These are phyloP conservation scores for Rotaria socialis DNA, from an alignment of 2,888 invertebrate species.

Conservation along the genomic window DNA sequence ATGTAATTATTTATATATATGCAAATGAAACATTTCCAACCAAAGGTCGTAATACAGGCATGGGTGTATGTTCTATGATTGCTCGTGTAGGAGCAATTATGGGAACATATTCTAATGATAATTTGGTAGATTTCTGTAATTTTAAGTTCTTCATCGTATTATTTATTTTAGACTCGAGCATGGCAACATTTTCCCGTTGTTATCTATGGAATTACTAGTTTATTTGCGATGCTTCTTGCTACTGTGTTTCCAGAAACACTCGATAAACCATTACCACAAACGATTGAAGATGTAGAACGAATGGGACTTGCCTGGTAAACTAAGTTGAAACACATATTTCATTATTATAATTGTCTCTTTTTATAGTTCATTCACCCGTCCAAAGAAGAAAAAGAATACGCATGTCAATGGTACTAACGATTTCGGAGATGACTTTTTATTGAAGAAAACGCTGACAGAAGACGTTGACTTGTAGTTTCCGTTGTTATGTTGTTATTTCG, in stretches of 20 bases:
- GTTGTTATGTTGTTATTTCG: not conserved
- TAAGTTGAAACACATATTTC: not conserved
- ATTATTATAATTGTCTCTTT: not conserved
- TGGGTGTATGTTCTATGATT: conserved; percentile 45
- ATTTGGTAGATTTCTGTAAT: not conserved
- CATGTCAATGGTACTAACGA: not conserved
- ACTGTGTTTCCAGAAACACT: not conserved
- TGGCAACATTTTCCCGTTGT: not conserved
- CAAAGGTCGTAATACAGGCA: conserved; percentile 32
- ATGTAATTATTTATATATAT: conserved; percentile 42
- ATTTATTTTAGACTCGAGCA: not conserved
- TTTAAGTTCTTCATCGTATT: not conserved
- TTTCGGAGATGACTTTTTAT: not conserved
- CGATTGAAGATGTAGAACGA: not conserved
- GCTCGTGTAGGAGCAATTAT: conserved; percentile 41
- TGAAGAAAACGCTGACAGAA: not conserved
- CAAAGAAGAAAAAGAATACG: not conserved
- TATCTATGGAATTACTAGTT: not conserved
- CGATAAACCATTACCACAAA: not conserved
- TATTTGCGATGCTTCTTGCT: not conserved
- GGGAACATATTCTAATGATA: conserved; percentile 8
- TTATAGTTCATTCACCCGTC: not conserved
- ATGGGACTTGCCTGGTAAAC: not conserved
- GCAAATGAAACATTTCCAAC: conserved; percentile 46
- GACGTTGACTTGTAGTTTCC: not conserved